Evolutionary conservation across 2,888 invertebrate species (phyloP).

Genomic region (Ormyrus nitidulus): DNA sequence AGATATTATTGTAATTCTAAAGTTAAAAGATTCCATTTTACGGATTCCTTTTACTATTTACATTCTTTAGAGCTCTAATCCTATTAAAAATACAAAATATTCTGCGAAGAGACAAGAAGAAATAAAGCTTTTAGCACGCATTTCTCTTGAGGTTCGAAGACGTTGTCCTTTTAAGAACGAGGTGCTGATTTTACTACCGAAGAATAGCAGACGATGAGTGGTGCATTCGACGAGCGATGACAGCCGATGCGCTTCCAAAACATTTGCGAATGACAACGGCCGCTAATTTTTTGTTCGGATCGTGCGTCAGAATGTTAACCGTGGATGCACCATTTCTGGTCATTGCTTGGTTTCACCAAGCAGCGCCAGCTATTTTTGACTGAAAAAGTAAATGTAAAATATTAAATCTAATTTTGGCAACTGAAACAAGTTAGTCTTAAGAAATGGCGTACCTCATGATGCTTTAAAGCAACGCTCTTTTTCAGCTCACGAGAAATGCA

Average conservation of each 20-base stretch:
- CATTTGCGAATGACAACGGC: background rate
- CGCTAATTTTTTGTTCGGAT: background rate
- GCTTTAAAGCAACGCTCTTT: slow-evolving; percentile 56
- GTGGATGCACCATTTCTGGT: slow-evolving; percentile 69
- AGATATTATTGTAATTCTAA: too few relatives aligned
- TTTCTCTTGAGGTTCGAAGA: slow-evolving; percentile 18
- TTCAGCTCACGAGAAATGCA: slow-evolving; percentile 42
- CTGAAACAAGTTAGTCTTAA: background rate
- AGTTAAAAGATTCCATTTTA: background rate
- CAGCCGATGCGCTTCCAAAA: background rate
- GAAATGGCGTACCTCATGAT: slow-evolving; percentile 59
- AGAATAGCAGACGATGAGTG: slow-evolving; percentile 32
- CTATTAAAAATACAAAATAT: background rate
- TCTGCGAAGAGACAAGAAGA: background rate
- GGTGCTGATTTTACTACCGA: background rate
- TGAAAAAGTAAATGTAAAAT: slow-evolving; percentile 47
- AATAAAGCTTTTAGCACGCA: background rate
- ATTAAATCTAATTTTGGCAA: background rate
- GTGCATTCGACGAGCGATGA: slow-evolving; percentile 25
- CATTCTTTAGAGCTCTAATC: background rate
- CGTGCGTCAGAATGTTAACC: slow-evolving; percentile 33
- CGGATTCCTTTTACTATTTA: too few relatives aligned
- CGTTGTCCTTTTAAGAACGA: background rate
- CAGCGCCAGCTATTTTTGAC: slow-evolving; percentile 71
- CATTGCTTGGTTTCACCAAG: slow-evolving; percentile 71